phyloP scores from a whole-genome alignment of 2,888 invertebrate species.

The Drosophila percnosoma region DNA sequence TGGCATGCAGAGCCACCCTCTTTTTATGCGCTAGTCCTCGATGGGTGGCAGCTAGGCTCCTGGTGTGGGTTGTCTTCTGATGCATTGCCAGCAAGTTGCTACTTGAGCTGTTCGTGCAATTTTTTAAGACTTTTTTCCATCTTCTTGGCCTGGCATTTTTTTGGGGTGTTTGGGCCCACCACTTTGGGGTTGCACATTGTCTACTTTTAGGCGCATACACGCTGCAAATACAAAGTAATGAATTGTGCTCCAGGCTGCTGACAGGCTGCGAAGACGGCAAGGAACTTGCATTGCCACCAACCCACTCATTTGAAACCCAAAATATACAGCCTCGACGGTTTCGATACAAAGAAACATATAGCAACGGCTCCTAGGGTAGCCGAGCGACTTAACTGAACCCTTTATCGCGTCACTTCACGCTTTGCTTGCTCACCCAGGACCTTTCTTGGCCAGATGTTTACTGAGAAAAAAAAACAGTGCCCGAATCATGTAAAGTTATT shows the following conservation, averaged over 20 bases:
- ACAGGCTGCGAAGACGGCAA: conserved; percentile 46
- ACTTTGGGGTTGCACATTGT: conserved; percentile 71
- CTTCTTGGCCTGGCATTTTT: conserved; percentile 55
- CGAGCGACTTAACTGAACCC: conserved; percentile 40
- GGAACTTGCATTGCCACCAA: conserved; percentile 55
- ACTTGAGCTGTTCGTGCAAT: conserved; percentile 61
- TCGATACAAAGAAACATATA: background rate
- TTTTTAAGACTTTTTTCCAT: conserved; percentile 57
- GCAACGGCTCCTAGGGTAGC: conserved; percentile 19
- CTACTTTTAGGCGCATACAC: conserved; percentile 53
- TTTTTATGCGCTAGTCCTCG: background rate
- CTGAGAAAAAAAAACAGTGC: conserved; percentile 11
- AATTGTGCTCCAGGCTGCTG: conserved; percentile 63
- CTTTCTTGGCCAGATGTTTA: conserved; percentile 43
- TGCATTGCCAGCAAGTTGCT: conserved; percentile 68
- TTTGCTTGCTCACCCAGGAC: conserved; percentile 60
- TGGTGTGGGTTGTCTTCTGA: conserved; percentile 68
- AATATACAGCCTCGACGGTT: background rate
- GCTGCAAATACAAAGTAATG: conserved; percentile 61
- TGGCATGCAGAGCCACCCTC: conserved; percentile 59
- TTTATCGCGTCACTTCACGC: conserved; percentile 56
- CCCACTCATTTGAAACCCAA: conserved; percentile 10
- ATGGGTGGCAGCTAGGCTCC: background rate
- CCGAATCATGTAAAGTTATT: conserved; percentile 65
- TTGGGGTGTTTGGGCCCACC: conserved; percentile 53